Percentiles rank a stretch among this genome's conserved stretches.
These are phyloP conservation scores for Pteronotus mesoamericanus DNA, from an alignment of 2,797 vertebrate species.

Conservation along the genomic window DNA sequence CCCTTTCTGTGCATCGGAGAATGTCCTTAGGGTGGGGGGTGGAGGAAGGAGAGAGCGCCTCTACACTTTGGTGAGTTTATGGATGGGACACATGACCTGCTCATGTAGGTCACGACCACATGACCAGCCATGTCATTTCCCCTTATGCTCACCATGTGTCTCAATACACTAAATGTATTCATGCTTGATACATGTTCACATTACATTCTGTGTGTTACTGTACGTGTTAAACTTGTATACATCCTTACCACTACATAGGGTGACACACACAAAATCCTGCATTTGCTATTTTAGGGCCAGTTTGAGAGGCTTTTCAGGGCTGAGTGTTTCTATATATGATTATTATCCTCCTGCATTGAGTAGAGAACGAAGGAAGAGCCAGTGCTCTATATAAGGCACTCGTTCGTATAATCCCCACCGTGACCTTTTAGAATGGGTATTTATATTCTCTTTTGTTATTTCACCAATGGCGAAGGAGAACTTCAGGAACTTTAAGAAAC, in stretches of 20 bases:
- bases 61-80: not conserved
- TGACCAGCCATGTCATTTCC: not conserved
- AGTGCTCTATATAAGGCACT: not conserved
- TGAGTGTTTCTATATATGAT: not conserved
- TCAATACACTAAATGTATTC: not conserved
- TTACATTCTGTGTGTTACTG: not conserved
- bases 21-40: not conserved
- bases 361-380: not conserved
- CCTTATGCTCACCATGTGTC: not conserved
- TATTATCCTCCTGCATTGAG: not conserved
- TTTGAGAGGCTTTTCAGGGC: not conserved
- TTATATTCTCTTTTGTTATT: slow-evolving; percentile 22
- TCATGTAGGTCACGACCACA: too few relatives aligned
- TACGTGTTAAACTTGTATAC: not conserved
- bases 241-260: too few relatives aligned
- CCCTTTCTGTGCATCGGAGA: too few relatives aligned
- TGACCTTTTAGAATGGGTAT: not conserved
- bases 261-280: not conserved
- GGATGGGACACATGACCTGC: not conserved
- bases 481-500: slow-evolving; percentile 5
- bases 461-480: not conserved
- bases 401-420: not conserved
- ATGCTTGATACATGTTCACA: not conserved
- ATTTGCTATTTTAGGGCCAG: not conserved
- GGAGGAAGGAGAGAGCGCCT: not conserved